Base-by-base conservation (phyloP, 2,797 vertebrate genomes). In the Echiichthys vipera region DNA sequence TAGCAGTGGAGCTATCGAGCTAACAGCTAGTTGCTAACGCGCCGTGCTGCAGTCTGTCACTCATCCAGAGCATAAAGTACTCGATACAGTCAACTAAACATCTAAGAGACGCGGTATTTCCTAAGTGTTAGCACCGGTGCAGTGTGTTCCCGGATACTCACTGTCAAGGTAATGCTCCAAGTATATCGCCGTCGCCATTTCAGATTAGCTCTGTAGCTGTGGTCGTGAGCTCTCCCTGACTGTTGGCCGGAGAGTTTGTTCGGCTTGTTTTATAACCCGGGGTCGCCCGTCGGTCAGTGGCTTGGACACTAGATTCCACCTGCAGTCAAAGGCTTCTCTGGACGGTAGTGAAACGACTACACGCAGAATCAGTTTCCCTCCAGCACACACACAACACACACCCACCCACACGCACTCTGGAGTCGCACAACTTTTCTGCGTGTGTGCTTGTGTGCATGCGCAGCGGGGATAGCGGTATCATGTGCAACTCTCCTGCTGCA, bases 141-240 rank as follows among this genome's bases (percentile, higher is more conserved):
- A 15, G 3, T 5, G 1, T 40, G 7, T 34, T 8, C 2, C 12
- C 2, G 0, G 3, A 54, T 70, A 94, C 97, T 97, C 84, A 99
- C 97, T 99, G 92, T 99, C 97, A 78, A 98, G 95, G 86, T 98
- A 98, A 93, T 99, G 97, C 87, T 99, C 97, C 93, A 99, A 93
- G 86, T 98, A 99, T 94, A 99, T 97, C 83, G 97, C 97, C 56
- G 97, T 97, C 94, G 97, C 97, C 97, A 98, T 98, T 84, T 94
- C 90, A 67, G 83, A 34, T 78, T 80, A 87, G 79, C 86, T 55
- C 15, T 68, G 76, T 80, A 85, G 90, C 87, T 88, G 87, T 34
- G 54, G 24, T 47, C 34, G 24, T 69, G 77, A 74, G 79, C 78
- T 45, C 40, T 46, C 37, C n/a, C n/a, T 22, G 51, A 45, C 30